These are phyloP conservation scores for Gerosis bhagava DNA, from an alignment of 2,888 invertebrate species.

Conservation along the genomic window DNA sequence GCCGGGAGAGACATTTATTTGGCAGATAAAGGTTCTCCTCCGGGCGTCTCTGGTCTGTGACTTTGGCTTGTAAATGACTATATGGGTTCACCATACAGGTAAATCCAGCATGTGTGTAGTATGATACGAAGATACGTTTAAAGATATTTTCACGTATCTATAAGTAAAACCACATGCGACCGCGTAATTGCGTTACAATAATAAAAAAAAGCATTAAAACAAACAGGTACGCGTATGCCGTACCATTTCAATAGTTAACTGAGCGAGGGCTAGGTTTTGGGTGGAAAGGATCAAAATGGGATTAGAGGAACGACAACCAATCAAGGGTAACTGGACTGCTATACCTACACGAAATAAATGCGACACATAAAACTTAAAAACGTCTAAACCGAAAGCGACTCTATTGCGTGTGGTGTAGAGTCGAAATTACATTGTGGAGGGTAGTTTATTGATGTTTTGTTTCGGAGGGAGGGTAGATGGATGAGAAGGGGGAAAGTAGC, in stretches of 20 bases:
- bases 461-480: slow-evolving; percentile 77
- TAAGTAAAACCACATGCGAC: no score
- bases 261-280: slow-evolving; percentile 80
- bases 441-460: slow-evolving; percentile 81
- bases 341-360: slow-evolving; percentile 82
- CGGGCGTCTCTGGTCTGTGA: no score
- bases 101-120: no score
- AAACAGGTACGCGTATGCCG: slow-evolving; percentile 72
- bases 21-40: no score
- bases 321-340: slow-evolving; percentile 85
- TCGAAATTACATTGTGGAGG: slow-evolving; percentile 37
- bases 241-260: slow-evolving; percentile 79
- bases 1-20: no score
- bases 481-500: slow-evolving; percentile 71
- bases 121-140: no score
- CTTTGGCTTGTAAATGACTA: no score
- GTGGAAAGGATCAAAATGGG: slow-evolving; percentile 86
- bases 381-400: slow-evolving; percentile 40
- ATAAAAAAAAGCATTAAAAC: slow-evolving; percentile 42
- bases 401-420: slow-evolving; percentile 40
- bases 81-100: no score
- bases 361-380: slow-evolving; percentile 75
- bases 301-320: slow-evolving; percentile 88
- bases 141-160: no score
- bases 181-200: slow-evolving; percentile 16